Evolutionary conservation across 2,888 invertebrate species (phyloP), one percentile per base, ranked within the genome.

Genomic region (Phyllotreta cruciferae): DNA sequence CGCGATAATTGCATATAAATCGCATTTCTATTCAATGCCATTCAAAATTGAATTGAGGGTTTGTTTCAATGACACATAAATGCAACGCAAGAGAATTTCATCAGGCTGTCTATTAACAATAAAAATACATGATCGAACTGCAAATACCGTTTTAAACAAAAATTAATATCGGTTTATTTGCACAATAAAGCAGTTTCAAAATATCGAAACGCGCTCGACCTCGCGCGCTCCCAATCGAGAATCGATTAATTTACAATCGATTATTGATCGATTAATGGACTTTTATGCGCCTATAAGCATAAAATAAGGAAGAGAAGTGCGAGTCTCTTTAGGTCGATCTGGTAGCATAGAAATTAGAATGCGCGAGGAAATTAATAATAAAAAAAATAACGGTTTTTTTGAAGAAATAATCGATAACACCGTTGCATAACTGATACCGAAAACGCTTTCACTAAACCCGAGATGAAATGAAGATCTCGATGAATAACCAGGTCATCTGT

Each of bases 121-220:
- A 9, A 55, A 14, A 41, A n/a, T 50, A 58, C 58, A 39, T 58
- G 58, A 58, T 50, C 39, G 50, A 41, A 58, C 50, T 58, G 42
- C 50, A 58, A 58, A 58, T 35, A 41, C 42, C 35, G 44, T 42
- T 55, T 55, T 55, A 44, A 42, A 42, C 38, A 41, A 45, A 56
- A 56, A 14, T 47, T 47, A 24, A 38, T 47, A 56, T 37, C 39
- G 36, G 8, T 35, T 35, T 41, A 50, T 58, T 58, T 58, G 35
- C 58, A 58, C 58, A 58, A 58, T 58, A 58, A 24, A 34, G 35
- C 9, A 11, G 58, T 58, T 58, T 58, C 58, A 58, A 58, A 58
- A 58, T 52, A 37, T 37, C 36, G 38, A 37, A 52, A 4, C 38
- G 49, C n/a, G 8, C 0, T 1, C 38, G 52, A 37, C 52, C 52